phyloP scores from a whole-genome alignment of 2,888 invertebrate species.

The Aleiodes testaceus region DNA sequence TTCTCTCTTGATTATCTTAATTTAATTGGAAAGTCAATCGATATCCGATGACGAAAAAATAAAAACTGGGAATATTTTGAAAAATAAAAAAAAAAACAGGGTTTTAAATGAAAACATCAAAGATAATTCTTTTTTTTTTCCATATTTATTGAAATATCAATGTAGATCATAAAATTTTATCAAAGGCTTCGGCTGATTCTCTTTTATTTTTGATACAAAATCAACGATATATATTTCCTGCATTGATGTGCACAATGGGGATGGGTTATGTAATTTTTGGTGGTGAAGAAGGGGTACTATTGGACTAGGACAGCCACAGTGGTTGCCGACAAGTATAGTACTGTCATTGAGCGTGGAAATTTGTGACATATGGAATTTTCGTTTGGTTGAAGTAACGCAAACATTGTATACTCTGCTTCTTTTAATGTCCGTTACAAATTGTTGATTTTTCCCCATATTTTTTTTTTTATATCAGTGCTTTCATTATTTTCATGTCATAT shows the following conservation, averaged over 20 bases:
- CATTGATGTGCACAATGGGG: neutral
- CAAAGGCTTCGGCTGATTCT: too few relatives aligned
- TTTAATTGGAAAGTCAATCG: too few relatives aligned
- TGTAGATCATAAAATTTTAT: too few relatives aligned
- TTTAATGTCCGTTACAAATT: neutral
- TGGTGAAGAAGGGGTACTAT: neutral
- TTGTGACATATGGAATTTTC: constrained; percentile 28
- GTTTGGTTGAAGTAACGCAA: constrained; percentile 13
- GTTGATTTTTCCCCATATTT: neutral
- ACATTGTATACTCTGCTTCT: neutral
- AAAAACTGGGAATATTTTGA: too few relatives aligned
- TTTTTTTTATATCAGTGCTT: neutral
- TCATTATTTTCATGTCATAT: constrained; percentile 19
- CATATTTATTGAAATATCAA: too few relatives aligned
- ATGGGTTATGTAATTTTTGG: neutral
- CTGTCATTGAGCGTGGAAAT: constrained; percentile 30
- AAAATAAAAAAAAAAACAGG: too few relatives aligned
- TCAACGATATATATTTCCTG: neutral
- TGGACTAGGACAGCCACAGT: neutral
- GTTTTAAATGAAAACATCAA: too few relatives aligned
- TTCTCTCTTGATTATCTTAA: too few relatives aligned
- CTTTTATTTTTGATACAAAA: too few relatives aligned
- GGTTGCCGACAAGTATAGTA: neutral
- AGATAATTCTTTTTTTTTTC: too few relatives aligned
- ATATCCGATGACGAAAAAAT: too few relatives aligned